Conservation (phyloP, 30 jellyfish, hydroid and myxozoan species). For the Pseudorhiza aurosa region DNA sequence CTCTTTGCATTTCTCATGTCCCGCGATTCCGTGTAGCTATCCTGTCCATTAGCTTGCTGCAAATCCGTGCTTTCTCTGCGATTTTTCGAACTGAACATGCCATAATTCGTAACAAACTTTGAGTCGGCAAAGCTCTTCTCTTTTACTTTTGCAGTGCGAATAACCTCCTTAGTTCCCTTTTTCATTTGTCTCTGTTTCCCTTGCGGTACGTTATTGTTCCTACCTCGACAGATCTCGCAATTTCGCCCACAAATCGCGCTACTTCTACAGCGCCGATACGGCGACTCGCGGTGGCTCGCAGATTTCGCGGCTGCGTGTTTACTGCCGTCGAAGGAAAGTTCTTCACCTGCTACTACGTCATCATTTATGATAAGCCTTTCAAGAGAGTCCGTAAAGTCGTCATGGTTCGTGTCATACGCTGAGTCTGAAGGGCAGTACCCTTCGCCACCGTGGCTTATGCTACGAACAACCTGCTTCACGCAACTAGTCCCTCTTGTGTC, state of each 20-base stretch:
- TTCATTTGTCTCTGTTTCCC: neutral
- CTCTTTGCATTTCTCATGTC: neutral
- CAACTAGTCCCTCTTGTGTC: slow-evolving; percentile 9
- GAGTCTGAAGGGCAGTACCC: slow-evolving; percentile 67
- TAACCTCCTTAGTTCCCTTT: neutral
- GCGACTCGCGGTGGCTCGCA: slow-evolving; percentile 29
- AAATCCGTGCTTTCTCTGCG: neutral
- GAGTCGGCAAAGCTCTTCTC: neutral
- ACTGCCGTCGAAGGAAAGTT: neutral
- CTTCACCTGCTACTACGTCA: slow-evolving; percentile 11
- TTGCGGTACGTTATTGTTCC: slow-evolving; percentile 8
- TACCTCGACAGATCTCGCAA: slow-evolving; percentile 62
- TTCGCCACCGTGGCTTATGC: slow-evolving; percentile 18
- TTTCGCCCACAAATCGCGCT: slow-evolving; percentile 66
- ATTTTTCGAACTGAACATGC: slow-evolving; percentile 10
- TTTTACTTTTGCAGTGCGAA: neutral
- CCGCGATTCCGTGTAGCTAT: too few relatives aligned
- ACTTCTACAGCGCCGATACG: slow-evolving; percentile 67
- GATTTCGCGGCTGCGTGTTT: neutral
- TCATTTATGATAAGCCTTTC: slow-evolving; percentile 32
- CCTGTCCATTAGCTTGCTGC: neutral
- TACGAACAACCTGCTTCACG: slow-evolving; percentile 9
- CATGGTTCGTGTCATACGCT: slow-evolving; percentile 68
- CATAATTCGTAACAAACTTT: neutral
- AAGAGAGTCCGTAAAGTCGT: slow-evolving; percentile 48